Base-by-base conservation (phyloP, 2,113 vertebrate genomes). In the Genyomyrus donnyi region DNA sequence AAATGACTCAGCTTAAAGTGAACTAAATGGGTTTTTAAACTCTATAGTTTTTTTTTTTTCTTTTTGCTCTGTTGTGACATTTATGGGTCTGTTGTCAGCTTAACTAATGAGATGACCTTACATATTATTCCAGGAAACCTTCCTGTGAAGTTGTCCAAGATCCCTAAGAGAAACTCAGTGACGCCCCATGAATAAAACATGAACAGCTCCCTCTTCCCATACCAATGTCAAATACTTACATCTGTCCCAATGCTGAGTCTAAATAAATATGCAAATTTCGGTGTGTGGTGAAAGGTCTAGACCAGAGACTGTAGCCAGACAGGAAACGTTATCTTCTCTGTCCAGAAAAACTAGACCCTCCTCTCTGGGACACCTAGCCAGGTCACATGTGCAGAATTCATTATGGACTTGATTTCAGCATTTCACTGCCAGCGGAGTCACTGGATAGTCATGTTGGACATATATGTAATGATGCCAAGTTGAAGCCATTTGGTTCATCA, bases 401-500 rank as follows among this genome's bases (percentile, higher is more conserved):
- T 93, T 77, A 49, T 49, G 52, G 88, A 89, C 91, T 80, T 92
- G 91, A 91, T 90, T 92, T 91, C 91, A 93, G 91, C 56, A 85
- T 91, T 90, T 90, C 87, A 46, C 91, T 88, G 91, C 89, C 90
- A 90, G 85, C 39, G 85, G 45, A 91, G 93, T 94, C 93, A 92
- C 93, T 93, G 35, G 90, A 77, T 92, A 92, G 58, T 85, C 89
- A n/a, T 91, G 90, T 89, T 77, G 42, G 31, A 45, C 56, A 35
- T 85, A 88, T 89, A 89, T 89, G 85, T 87, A 74, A 90, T 89
- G 46, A 9, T 87, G 90, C 88, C 6, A 77, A 91, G 91, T 92
- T 92, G 93, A 93, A 92, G 94, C 94, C 94, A 91, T 89, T 35
- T 74, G 31, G 88, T 15, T n/a, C 48, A 24, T 88, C 56, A 46